A percentile compares a stretch with the other conserved stretches of the same genome.
Conservation (phyloP, 2,797 vertebrate genomes). For the Labeo calbasu region DNA sequence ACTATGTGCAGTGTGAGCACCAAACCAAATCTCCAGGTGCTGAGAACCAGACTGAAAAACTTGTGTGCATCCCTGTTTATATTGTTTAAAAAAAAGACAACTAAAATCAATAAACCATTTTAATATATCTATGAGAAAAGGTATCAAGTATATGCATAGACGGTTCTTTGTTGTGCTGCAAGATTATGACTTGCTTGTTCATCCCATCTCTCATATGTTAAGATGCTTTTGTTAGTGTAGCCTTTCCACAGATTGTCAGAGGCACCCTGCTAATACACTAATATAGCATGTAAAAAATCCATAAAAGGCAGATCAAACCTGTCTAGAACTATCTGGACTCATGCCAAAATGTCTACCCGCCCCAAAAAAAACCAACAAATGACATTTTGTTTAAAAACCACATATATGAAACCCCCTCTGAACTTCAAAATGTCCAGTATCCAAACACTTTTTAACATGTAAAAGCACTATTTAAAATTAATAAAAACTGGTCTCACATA, state of each 20-base stretch:
- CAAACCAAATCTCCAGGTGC: too few relatives aligned
- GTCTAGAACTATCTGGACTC: slow-evolving; percentile 76
- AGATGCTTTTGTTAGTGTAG: slow-evolving; percentile 54
- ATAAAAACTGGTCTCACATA: slow-evolving; percentile 48
- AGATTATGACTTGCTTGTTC: slow-evolving; percentile 40
- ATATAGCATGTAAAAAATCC: slow-evolving; percentile 65
- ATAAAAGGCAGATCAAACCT: slow-evolving; percentile 72
- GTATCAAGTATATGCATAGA: background rate
- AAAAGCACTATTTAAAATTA: background rate
- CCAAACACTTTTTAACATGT: background rate
- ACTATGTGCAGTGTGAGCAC: too few relatives aligned
- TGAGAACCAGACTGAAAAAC: too few relatives aligned
- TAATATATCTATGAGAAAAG: background rate
- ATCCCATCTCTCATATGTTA: slow-evolving; percentile 51
- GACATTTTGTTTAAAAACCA: slow-evolving; percentile 14
- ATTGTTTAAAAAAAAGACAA: background rate
- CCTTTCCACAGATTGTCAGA: slow-evolving; percentile 50
- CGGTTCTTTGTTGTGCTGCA: slow-evolving; percentile 32
- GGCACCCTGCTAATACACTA: slow-evolving; percentile 67
- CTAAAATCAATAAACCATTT: background rate
- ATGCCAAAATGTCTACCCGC: slow-evolving; percentile 78
- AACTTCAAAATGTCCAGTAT: background rate
- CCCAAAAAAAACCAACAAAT: slow-evolving; percentile 41
- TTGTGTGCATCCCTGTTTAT: too few relatives aligned
- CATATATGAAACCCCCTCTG: background rate